Evolutionary conservation across 1,140 invertebrate genomes (phyloP), one percentile per base, ranked within the genome.

Genomic region (Nasonia longicornis): DNA sequence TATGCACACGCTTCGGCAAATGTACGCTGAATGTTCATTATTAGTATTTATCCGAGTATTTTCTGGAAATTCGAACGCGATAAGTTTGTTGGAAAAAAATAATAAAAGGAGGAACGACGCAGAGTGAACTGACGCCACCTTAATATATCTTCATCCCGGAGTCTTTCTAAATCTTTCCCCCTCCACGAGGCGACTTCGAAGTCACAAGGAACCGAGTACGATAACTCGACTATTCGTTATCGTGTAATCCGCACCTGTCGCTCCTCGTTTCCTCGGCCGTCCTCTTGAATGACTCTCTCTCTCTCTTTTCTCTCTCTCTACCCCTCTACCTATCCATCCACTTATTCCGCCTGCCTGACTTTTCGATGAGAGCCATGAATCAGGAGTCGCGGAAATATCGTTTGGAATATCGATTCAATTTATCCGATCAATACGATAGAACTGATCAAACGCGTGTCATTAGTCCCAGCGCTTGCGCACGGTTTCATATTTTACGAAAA

Each of bases 221-320:
- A 79, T 73, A 79, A 73, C 78, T 79, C 52, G 77, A 67, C 58
- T 72, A 79, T 73, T 79, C 78, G 70, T 79, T 73, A 79, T 79
- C 78, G 58, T 79, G 78, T 79, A 79, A 79, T 79, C 70, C 78
- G 70, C 78, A 79, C 78, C 78, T 73, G 78, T 79, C 78, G 45
- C 70, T 73, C 38, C 78, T 79, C 78, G 58, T 79, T 79, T 79
- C 66, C 75, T 77, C 52, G 58, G 29, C 48, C 64, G 64, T 77
- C 45, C 69, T 22, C 79, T 85, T 81, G 80, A 83, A 74, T 79
- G 70, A 78, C 75, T 67, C 45, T 72, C 69, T 75, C 38, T 42
- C n/a, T 52, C 42, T 77, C 45, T 69, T 75, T 76, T 2, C 42
- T 20, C 35, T 79, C 77, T 74, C n/a, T 31, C 72, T 16, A 11